Conservation (phyloP, 2,888 invertebrate genomes). For the Lamproptera curius region DNA sequence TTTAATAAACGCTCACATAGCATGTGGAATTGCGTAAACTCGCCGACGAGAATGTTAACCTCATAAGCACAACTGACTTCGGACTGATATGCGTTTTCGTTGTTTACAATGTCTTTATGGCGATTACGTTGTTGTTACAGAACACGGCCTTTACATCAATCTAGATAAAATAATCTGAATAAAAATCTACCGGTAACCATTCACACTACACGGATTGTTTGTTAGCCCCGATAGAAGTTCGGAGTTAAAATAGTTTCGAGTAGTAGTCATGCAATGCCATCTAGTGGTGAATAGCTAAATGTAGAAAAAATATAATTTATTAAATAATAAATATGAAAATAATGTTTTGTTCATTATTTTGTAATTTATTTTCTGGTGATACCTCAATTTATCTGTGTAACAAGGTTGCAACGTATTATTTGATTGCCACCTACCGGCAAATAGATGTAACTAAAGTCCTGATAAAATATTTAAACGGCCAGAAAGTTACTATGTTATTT, state of each 20-base stretch:
- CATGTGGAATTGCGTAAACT: conserved; percentile 30
- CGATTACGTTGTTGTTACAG: too few species aligned
- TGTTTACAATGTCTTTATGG: conserved; percentile 6
- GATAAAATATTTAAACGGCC: conserved; percentile 57
- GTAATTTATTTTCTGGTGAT: too few species aligned
- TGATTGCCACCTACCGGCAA: conserved; percentile 27
- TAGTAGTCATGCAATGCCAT: conserved; percentile 20
- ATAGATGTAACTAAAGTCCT: conserved; percentile 21
- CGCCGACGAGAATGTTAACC: conserved; percentile 2
- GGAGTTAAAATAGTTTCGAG: too few species aligned
- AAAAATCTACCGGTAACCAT: too few species aligned
- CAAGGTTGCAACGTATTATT: not conserved
- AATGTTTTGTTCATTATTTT: too few species aligned
- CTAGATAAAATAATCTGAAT: too few species aligned
- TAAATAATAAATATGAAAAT: too few species aligned
- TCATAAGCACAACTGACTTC: not conserved
- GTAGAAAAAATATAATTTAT: conserved; percentile 1
- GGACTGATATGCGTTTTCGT: not conserved
- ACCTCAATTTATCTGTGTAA: too few species aligned
- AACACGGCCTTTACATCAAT: too few species aligned
- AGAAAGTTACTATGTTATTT: conserved; percentile 59
- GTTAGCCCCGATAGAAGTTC: too few species aligned
- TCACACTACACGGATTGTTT: too few species aligned
- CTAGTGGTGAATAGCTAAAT: conserved; percentile 27
- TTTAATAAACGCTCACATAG: conserved; percentile 44